Evolutionary conservation across 2,797 vertebrate species (phyloP), one percentile per base, ranked within the genome.

Genomic region (Heteromormyrus szaboi): DNA sequence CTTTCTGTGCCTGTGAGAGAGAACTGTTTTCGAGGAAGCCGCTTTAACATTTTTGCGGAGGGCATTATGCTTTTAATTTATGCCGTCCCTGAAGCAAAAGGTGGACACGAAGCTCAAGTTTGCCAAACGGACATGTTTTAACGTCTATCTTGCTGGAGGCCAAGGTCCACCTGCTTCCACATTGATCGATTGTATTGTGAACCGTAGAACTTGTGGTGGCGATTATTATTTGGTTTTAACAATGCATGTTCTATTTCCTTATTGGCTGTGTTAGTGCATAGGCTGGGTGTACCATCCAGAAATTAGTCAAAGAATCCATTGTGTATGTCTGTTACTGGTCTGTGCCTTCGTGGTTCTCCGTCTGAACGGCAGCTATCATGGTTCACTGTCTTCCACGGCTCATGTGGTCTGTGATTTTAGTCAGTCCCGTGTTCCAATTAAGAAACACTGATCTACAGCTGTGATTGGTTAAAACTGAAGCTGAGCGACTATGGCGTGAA

Each of bases 1-100:
- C 76, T 46, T 59, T 41, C 22, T 9, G 41, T 84, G 91, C 88
- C 83, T 90, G 83, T 86, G 85, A 91, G 86, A 81, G 11, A 83
- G 19, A 37, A 12, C 8, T 29, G 62, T 85, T 41, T 85, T 19
- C 59, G 25, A 33, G 4, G 59, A 79, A 79, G 41, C 53, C 37
- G 25, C 59, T 89, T 76, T 84, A 46, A 48, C 44, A 51, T 87
- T 51, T 72, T 25, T 85, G 59, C 25, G 59, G 44, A 87, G 29
- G 79, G 53, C 89, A 90, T 89, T 89, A 83, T 54, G 12, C 51
- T 88, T 84, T 59, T 62, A 17, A 84, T 59, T 85, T 25, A 59
- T 25, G 29, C 72, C 7, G 41, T 89, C 29, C 33, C n/a, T 44
- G 59, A 89, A 86, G 88, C 79, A 87, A 44, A 88, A 88, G 50